Percentiles rank a stretch among this genome's conserved stretches.
Evolutionary conservation across 2,797 vertebrate species (phyloP).

Genomic region (Tinamus major): DNA sequence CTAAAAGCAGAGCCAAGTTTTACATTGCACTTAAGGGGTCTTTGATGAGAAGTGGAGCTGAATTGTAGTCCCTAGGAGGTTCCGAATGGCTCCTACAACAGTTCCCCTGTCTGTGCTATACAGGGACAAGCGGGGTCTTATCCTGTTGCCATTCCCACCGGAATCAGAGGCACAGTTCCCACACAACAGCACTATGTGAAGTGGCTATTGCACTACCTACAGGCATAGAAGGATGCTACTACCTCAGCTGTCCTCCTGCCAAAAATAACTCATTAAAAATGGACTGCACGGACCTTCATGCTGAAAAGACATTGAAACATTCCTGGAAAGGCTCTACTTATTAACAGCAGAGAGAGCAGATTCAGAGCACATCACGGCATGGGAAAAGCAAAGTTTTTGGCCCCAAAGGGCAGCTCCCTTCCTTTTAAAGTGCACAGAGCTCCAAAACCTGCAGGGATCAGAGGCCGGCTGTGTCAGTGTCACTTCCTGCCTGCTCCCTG

Average conservation of each 20-base stretch:
- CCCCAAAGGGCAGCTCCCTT: slow-evolving; percentile 17
- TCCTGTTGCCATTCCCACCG: neutral
- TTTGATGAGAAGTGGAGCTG: neutral
- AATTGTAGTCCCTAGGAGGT: neutral
- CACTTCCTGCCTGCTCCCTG: slow-evolving; percentile 41
- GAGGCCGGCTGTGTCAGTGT: neutral
- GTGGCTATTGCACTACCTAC: neutral
- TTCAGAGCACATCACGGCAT: neutral
- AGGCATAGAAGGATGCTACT: neutral
- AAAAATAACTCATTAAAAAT: neutral
- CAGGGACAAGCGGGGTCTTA: neutral
- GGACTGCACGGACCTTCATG: neutral
- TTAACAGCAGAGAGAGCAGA: slow-evolving; percentile 20
- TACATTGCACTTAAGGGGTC: neutral
- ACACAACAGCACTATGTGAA: neutral
- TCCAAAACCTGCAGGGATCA: neutral
- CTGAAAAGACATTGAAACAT: neutral
- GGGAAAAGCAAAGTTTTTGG: neutral
- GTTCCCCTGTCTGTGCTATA: neutral
- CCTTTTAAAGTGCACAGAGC: slow-evolving; percentile 31
- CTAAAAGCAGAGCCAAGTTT: neutral
- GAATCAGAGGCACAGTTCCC: neutral
- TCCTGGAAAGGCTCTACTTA: slow-evolving; percentile 5
- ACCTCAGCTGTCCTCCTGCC: neutral
- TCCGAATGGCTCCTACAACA: neutral